These are phyloP conservation scores for Coturnix japonica DNA, from an alignment of 2,113 vertebrate genomes.

Conservation along the genomic window DNA sequence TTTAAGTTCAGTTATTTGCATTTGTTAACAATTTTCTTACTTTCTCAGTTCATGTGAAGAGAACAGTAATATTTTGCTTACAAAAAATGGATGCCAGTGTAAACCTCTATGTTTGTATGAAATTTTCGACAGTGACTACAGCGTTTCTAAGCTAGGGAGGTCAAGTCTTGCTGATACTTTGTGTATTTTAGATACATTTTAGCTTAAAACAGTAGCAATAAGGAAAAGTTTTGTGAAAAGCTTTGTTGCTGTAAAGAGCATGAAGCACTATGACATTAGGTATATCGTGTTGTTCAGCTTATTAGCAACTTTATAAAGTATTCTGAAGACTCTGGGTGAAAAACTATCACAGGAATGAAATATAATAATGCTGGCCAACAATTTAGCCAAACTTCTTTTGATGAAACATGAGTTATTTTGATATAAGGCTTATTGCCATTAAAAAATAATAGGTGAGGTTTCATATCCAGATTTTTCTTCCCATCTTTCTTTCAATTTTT, in stretches of 20 bases:
- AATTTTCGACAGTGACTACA: too few relatives aligned
- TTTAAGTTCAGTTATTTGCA: not conserved
- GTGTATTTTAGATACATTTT: not conserved
- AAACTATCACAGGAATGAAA: not conserved
- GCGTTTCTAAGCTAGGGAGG: not conserved
- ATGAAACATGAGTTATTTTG: constrained; percentile 31
- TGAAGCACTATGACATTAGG: not conserved
- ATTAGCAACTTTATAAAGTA: constrained; percentile 26
- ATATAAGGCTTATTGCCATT: constrained; percentile 34
- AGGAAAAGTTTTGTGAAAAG: not conserved
- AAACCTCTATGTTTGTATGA: not conserved
- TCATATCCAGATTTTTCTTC: not conserved
- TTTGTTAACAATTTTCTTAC: not conserved
- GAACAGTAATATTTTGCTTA: not conserved
- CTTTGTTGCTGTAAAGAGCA: not conserved
- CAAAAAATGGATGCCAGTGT: not conserved
- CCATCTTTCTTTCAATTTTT: not conserved
- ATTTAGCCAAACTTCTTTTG: constrained; percentile 35
- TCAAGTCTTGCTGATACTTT: not conserved
- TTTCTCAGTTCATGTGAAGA: not conserved
- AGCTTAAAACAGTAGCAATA: not conserved
- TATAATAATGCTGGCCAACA: not conserved
- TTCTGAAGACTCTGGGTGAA: not conserved
- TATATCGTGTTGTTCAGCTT: not conserved
- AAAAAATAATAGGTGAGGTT: constrained; percentile 3